These are phyloP conservation scores for Meghimatium bilineatum DNA, from an alignment of 2,888 invertebrate genomes.

Conservation along the genomic window DNA sequence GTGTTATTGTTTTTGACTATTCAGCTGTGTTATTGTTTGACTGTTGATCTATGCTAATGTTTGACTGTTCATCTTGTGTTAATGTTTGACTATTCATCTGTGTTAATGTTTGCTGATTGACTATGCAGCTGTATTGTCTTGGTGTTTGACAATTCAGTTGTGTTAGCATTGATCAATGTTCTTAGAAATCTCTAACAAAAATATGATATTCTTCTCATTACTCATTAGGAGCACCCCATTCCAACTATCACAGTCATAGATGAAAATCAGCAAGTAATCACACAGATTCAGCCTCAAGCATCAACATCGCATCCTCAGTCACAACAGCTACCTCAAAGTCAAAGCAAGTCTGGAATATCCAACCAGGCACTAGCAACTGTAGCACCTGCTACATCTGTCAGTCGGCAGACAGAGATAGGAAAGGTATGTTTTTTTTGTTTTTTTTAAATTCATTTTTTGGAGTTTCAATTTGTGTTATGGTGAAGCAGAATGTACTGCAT, in stretches of 20 bases:
- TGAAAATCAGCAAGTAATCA: slow-evolving; percentile 61
- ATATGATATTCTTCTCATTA: background rate
- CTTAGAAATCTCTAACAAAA: too few species aligned
- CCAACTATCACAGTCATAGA: slow-evolving; percentile 69
- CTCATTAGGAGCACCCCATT: slow-evolving; percentile 49
- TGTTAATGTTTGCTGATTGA: too few species aligned
- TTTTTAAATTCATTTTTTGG: too few species aligned
- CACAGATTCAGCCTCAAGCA: slow-evolving; percentile 52
- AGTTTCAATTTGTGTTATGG: background rate
- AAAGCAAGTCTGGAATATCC: slow-evolving; percentile 10
- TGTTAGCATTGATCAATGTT: too few species aligned
- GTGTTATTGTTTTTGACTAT: too few species aligned
- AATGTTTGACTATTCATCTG: too few species aligned
- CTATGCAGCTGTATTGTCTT: too few species aligned
- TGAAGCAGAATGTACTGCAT: too few species aligned
- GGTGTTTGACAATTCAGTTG: too few species aligned
- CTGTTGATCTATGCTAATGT: too few species aligned
- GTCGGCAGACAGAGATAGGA: slow-evolving; percentile 12
- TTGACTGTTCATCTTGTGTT: too few species aligned
- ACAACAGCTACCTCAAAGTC: background rate
- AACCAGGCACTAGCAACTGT: background rate
- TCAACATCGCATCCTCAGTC: background rate
- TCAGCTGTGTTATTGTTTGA: too few species aligned
- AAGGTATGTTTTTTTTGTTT: background rate
- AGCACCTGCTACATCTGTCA: background rate